These are phyloP conservation scores for Calliscelio sp. DNA, from an alignment of 2,888 invertebrate species.

Conservation along the genomic window DNA sequence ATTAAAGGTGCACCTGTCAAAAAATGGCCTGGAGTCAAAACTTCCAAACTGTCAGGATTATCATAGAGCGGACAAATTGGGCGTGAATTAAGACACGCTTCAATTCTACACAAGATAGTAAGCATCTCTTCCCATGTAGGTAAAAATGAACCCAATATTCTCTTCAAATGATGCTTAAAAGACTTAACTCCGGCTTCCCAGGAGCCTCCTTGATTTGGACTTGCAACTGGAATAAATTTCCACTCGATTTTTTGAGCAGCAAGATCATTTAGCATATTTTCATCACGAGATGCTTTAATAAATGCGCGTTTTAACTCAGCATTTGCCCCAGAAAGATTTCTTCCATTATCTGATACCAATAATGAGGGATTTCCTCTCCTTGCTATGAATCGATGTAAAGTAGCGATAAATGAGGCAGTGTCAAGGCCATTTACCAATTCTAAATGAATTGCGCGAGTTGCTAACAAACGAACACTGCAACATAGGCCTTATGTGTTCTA, in stretches of 20 bases:
- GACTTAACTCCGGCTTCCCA: constrained; percentile 10
- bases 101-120: constrained; percentile 3
- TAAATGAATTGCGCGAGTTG: constrained; percentile 16
- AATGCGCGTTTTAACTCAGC: not conserved
- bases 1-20: not conserved
- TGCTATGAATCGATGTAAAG: not conserved
- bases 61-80: constrained; percentile 8
- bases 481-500: not conserved
- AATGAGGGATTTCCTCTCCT: constrained; percentile 8
- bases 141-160: not conserved
- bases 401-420: not conserved
- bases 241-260: not conserved
- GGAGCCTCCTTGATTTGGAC: not conserved
- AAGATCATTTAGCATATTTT: not conserved
- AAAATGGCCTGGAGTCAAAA: constrained; percentile 17
- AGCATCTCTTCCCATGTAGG: constrained; percentile 10
- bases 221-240: constrained; percentile 8
- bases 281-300: not conserved
- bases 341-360: constrained; percentile 20
- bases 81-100: constrained; percentile 21
- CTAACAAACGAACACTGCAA: constrained; percentile 9
- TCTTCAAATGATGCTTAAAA: not conserved
- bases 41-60: constrained; percentile 8
- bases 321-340: constrained; percentile 13
- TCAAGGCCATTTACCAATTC: not conserved